Conservation (phyloP, 1,140 invertebrate genomes). For the Polyergus mexicanus region DNA sequence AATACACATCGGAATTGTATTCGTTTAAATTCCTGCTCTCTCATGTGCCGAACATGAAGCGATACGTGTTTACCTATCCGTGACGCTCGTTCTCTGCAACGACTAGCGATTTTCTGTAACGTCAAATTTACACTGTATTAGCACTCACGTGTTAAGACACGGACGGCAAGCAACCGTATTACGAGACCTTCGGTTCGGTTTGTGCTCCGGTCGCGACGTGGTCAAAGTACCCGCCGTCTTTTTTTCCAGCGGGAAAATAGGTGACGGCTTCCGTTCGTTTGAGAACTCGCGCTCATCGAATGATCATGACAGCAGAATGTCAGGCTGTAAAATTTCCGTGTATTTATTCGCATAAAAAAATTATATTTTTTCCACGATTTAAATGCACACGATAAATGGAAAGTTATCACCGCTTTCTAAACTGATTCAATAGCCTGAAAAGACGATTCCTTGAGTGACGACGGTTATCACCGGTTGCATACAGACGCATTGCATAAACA, state of each 20-base stretch:
- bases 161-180: constrained; percentile 30
- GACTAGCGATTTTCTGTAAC: constrained; percentile 60
- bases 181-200: constrained; percentile 36
- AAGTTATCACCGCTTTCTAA: constrained; percentile 30
- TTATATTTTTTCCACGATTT: neutral
- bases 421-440: constrained; percentile 42
- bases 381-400: neutral
- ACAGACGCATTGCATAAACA: neutral
- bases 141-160: constrained; percentile 63
- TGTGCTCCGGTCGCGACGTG: neutral
- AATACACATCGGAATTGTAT: neutral
- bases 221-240: constrained; percentile 2
- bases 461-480: neutral
- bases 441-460: neutral
- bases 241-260: constrained; percentile 7
- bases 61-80: constrained; percentile 29
- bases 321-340: neutral
- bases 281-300: neutral
- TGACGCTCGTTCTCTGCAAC: constrained; percentile 26
- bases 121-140: constrained; percentile 68
- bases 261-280: neutral
- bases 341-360: neutral
- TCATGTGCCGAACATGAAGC: constrained; percentile 9
- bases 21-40: constrained; percentile 6
- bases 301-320: neutral